phyloP scores from a whole-genome alignment of 2,888 invertebrate species.

The Nemotelus nigrinus region DNA sequence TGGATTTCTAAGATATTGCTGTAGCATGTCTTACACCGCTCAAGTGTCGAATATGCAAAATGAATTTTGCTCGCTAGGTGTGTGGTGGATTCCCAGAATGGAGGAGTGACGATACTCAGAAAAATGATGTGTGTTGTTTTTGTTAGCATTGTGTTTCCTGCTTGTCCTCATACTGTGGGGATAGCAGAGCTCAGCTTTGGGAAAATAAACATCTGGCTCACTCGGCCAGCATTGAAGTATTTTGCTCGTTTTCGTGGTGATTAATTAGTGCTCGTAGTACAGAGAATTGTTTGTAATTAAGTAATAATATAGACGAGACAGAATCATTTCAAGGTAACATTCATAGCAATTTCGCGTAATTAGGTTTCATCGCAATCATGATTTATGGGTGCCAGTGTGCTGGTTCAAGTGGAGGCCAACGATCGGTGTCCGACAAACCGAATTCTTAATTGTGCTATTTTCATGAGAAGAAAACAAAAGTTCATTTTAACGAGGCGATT shows the following conservation, averaged over 20 bases:
- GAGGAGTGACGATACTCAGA: slow-evolving; percentile 6
- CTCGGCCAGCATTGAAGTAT: no score
- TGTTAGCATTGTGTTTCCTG: neutral
- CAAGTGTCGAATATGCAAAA: slow-evolving; percentile 22
- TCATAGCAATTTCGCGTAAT: slow-evolving; percentile 5
- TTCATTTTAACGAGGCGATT: neutral
- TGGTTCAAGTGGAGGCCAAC: slow-evolving; percentile 27
- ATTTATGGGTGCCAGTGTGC: slow-evolving; percentile 24
- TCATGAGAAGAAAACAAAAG: slow-evolving; percentile 7
- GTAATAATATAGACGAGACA: slow-evolving; percentile 19
- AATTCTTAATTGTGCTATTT: neutral
- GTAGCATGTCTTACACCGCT: neutral
- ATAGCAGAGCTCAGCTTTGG: no score
- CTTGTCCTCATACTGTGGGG: neutral
- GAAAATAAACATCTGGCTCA: no score
- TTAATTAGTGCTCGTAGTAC: no score
- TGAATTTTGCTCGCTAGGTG: neutral
- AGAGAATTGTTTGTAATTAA: no score
- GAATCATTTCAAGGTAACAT: slow-evolving; percentile 21
- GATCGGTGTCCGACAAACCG: slow-evolving; percentile 4
- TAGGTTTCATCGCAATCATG: slow-evolving; percentile 14
- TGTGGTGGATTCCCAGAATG: slow-evolving; percentile 16
- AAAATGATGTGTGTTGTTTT: slow-evolving; percentile 4
- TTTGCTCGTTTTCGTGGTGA: no score
- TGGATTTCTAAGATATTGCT: slow-evolving; percentile 21